Evolutionary conservation across 2,113 vertebrate species (phyloP).

Genomic region (Oophaga pumilio): DNA sequence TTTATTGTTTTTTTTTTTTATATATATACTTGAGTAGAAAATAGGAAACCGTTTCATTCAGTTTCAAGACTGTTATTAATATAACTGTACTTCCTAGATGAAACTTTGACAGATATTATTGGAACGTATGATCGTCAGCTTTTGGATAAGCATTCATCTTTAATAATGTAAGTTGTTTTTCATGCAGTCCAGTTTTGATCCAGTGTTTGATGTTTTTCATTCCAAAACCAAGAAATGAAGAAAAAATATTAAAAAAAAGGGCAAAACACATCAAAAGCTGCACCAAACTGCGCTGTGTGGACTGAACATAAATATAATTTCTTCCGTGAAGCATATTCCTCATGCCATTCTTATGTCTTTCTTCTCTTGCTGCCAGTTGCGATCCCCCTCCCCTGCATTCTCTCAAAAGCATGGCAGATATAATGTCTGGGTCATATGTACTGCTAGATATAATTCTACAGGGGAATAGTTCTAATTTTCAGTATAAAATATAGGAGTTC

Average conservation of each 20-base stretch:
- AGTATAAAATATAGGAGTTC: not conserved
- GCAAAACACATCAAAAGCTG: not conserved
- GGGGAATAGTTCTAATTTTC: not conserved
- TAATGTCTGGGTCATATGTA: not conserved
- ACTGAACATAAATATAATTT: not conserved
- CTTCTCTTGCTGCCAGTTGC: not conserved
- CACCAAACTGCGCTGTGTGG: not conserved
- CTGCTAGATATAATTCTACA: not conserved
- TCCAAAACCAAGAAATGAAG: not conserved
- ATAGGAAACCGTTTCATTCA: not conserved
- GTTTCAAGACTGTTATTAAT: constrained; percentile 51
- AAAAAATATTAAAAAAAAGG: not conserved
- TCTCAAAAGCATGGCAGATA: not conserved
- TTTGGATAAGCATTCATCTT: not conserved
- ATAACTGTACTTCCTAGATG: constrained; percentile 33
- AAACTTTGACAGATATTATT: not conserved
- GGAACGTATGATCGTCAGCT: not conserved
- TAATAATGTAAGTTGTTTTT: not conserved
- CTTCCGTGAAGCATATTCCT: not conserved
- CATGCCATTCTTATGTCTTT: not conserved
- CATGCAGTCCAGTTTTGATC: not conserved
- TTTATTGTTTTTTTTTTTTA: not conserved
- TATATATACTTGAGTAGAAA: not conserved
- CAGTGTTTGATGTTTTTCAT: not conserved
- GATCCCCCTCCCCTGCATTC: not conserved